phyloP scores from a whole-genome alignment of 2,797 vertebrate species.

The Manis pentadactyla region DNA sequence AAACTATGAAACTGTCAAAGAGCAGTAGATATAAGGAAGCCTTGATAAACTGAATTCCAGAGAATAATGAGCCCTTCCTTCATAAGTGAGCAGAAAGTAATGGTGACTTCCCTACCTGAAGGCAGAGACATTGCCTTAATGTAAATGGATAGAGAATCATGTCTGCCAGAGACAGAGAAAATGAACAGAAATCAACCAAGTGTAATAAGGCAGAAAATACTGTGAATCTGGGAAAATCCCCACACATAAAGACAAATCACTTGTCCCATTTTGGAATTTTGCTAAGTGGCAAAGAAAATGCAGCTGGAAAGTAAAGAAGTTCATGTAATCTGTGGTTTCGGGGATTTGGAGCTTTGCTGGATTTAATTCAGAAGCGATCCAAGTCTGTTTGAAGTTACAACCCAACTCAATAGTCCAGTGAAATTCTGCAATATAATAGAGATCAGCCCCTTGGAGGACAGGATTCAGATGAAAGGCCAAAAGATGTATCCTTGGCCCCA shows the following conservation, averaged over 20 bases:
- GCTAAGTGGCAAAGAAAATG: neutral
- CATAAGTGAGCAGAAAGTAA: neutral
- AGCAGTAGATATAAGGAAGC: neutral
- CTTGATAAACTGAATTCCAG: neutral
- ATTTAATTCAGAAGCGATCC: slow-evolving; percentile 16
- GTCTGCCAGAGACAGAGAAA: neutral
- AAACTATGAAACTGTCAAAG: neutral
- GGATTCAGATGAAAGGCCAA: neutral
- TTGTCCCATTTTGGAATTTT: neutral
- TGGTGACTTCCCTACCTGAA: neutral
- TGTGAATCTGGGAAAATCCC: neutral
- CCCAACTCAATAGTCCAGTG: neutral
- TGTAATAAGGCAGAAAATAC: neutral
- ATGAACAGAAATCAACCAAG: neutral
- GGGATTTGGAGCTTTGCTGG: neutral
- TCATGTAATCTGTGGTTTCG: neutral
- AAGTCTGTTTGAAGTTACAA: slow-evolving; percentile 6
- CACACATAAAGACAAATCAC: slow-evolving; percentile 27
- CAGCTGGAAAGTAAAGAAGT: neutral
- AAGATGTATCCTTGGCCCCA: neutral
- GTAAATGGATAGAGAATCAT: neutral
- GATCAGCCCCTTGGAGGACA: neutral
- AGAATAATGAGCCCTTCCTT: neutral
- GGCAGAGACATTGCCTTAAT: neutral
- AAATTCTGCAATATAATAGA: neutral